Evolutionary conservation across 2,888 invertebrate genomes (phyloP).

Genomic region (Eucera pruinosa): DNA sequence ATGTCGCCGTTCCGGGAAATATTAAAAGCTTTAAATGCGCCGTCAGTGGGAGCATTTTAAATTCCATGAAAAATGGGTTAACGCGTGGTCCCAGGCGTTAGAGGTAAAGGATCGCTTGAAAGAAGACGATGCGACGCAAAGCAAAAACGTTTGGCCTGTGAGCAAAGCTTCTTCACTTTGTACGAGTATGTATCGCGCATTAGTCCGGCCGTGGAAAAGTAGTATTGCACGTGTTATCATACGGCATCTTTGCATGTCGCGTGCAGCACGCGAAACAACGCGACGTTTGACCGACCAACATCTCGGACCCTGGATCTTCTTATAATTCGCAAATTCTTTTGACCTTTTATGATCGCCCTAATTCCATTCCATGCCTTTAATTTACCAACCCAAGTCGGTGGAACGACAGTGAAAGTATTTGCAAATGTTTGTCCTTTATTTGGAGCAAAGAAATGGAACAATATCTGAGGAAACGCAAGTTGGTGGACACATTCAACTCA

Average conservation of each 20-base stretch:
- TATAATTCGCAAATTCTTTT: background rate
- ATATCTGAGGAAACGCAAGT: too few relatives aligned
- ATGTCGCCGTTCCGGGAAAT: background rate
- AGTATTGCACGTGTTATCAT: slow-evolving; percentile 15
- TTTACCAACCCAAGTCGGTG: background rate
- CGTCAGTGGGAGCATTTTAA: slow-evolving; percentile 4
- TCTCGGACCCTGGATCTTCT: slow-evolving; percentile 28
- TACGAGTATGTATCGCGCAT: slow-evolving; percentile 19
- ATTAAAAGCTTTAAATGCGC: slow-evolving; percentile 22
- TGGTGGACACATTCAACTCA: too few relatives aligned
- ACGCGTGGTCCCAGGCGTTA: background rate
- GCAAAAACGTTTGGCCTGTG: too few relatives aligned
- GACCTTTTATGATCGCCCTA: background rate
- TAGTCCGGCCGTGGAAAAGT: slow-evolving; percentile 1
- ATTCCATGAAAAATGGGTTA: slow-evolving; percentile 40
- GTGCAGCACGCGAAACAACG: slow-evolving; percentile 27
- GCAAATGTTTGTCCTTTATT: too few relatives aligned
- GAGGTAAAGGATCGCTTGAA: background rate
- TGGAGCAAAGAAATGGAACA: too few relatives aligned
- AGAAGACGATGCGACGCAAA: too few relatives aligned
- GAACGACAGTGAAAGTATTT: too few relatives aligned
- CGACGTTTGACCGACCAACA: slow-evolving; percentile 1
- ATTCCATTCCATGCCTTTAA: too few relatives aligned
- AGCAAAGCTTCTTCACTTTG: slow-evolving; percentile 18
- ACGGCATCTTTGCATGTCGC: slow-evolving; percentile 19